Evolutionary conservation across 2,888 invertebrate species (phyloP), one percentile per base, ranked within the genome.

Genomic region (Drosophila rellima): DNA sequence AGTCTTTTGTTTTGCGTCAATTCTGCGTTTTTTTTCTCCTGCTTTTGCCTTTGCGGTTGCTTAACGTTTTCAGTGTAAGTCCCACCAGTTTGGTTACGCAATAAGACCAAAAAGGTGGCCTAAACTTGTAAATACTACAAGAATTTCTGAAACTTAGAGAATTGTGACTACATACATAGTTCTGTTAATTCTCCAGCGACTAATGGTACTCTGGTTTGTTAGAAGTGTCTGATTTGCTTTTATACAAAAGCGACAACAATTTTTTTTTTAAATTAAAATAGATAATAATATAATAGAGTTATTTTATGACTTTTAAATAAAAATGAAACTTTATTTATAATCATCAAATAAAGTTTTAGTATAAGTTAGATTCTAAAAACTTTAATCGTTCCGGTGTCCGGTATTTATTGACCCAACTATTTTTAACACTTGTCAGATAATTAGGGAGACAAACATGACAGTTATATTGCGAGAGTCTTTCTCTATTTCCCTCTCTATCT

Each of bases 1-100:
- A 83, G 87, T 83, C 82, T 67, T 86, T 81, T 56, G 78, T 54
- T 45, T 60, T 17, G 35, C 26, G 26, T 31, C 47, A 13, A 40
- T 18, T 11, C 18, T 35, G 56, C 23, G 31, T 33, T 37, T 26
- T 20, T 35, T 2, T 11, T 26, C 11, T 11, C 2, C 1, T 26
- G 26, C 26, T n/a, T 35, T 11, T 26, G 23, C n/a, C 20, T 17
- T 61, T 61, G 52, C 47, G 37, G 39, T 45, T 42, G 11, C 29
- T 59, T 51, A 47, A 39, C 33, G 56, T 56, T 47, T 55, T 45
- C 42, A 2, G 17, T 51, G 15, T 47, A 39, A 48, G 17, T 15
- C 11, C 3, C 8, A 2, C 35, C 6, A 15, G 26, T 0, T 20
- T 26, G 23, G 8, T 71, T 65, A 71, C 48, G 72, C 26, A 70